Evolutionary conservation across 1,140 invertebrate species (phyloP), one percentile per base, ranked within the genome.

Genomic region (Hestina assimilis): DNA sequence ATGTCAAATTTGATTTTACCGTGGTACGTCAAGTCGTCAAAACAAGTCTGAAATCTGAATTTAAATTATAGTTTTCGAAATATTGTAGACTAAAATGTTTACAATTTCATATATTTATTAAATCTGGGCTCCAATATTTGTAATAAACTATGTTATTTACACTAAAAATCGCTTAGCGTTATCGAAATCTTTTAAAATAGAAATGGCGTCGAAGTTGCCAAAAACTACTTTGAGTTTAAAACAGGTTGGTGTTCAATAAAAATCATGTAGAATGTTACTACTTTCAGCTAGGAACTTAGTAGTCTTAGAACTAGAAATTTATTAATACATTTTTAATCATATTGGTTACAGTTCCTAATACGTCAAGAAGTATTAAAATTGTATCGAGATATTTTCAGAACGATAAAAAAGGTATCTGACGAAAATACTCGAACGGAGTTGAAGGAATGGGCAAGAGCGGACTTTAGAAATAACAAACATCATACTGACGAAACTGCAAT

Each of bases 321-420:
- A 41, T 15, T 57, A 41, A 43, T n/a, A 24, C 0, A 9, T 47
- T 11, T 51, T 17, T 48, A 51, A 14, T 43, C 23, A 57, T 38
- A 43, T 33, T 41, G n/a, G n/a, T 54, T 85, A n/a, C 69, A 95
- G 94, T 95, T 96, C 85, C 91, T 96, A 71, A 79, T 94, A 15
- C 90, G 93, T 33, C 91, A 93, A 85, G 92, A 95, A 83, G 94
- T 95, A 2, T 74, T 95, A n/a, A 93, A 93, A 70, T 75, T 95
- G 1, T 96, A 95, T 68, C 87, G 92, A 56, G 91, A 92, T 28
- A 93, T 95, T 50, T 91, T 95, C 54, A 90, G 91, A 45, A 90
- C 92, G 12, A 90, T 94, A 48, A 89, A 88, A 60, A 77, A 92
- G 75, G 91, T 95, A 5, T 91, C 93, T 1, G 92, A 94, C 77